Conservation (phyloP, 2,888 invertebrate species). For the Zaprionus lineosus region DNA sequence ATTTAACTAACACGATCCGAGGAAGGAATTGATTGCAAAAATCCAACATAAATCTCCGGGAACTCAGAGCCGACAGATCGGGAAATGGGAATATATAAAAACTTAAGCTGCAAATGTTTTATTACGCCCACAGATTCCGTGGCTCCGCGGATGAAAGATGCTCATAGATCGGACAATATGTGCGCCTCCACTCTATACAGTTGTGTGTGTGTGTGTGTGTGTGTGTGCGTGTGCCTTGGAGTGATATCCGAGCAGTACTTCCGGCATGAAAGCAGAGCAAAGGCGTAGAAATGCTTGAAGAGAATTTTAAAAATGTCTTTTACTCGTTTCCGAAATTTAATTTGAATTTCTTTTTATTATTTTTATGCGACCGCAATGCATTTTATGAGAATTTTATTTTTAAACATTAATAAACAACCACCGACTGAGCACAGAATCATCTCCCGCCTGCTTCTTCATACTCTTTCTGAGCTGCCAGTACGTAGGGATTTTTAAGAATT, state of each 20-base stretch:
- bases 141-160: constrained; percentile 53
- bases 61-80: constrained; percentile 46
- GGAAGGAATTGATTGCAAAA: constrained; percentile 72
- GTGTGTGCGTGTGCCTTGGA: constrained; percentile 12
- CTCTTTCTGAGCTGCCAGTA: no score
- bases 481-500: no score
- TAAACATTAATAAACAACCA: constrained; percentile 74
- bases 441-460: no score
- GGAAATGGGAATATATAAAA: constrained; percentile 31
- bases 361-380: constrained; percentile 54
- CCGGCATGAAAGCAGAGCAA: constrained; percentile 53
- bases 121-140: constrained; percentile 75
- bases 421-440: constrained; percentile 56
- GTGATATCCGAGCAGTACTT: constrained; percentile 66
- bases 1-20: constrained; percentile 54
- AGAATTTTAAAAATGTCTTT: constrained; percentile 49
- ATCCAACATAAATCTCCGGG: constrained; percentile 68
- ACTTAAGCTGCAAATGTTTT: constrained; percentile 68
- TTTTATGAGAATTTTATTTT: constrained; percentile 68
- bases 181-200: constrained; percentile 3
- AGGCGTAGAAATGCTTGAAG: constrained; percentile 22
- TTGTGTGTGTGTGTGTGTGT: neutral
- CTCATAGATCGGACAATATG: constrained; percentile 12
- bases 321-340: constrained; percentile 51
- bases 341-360: constrained; percentile 69